A percentile compares a stretch with the other conserved stretches of the same genome.
phyloP scores from a whole-genome alignment of 2,797 vertebrate species.

The Xenopus petersii region DNA sequence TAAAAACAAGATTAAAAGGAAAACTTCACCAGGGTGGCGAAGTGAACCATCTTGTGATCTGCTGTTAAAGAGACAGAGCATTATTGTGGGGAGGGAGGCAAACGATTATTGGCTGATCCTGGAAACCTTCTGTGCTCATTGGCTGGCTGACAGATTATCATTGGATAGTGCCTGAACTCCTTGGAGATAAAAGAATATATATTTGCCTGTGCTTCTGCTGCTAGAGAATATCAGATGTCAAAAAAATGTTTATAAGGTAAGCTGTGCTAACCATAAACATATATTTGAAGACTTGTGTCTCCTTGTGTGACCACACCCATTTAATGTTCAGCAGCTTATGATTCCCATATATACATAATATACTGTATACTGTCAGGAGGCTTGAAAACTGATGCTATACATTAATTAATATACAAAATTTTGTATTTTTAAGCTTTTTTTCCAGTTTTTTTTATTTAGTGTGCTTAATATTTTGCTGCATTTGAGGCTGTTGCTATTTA shows the following conservation, averaged over 20 bases:
- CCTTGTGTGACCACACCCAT: too few relatives aligned
- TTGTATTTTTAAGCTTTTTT: too few relatives aligned
- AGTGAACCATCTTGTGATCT: constrained; percentile 22
- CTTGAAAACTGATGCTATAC: too few relatives aligned
- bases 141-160: neutral
- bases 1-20: constrained; percentile 2
- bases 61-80: constrained; percentile 25
- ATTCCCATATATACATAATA: too few relatives aligned
- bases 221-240: neutral
- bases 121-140: constrained; percentile 14
- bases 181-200: constrained; percentile 3
- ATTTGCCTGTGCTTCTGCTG: neutral
- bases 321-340: too few relatives aligned
- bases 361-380: too few relatives aligned
- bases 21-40: constrained; percentile 6
- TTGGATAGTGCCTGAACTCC: neutral
- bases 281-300: neutral
- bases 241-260: constrained; percentile 23
- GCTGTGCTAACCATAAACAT: neutral
- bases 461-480: too few relatives aligned
- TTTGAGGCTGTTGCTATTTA: too few relatives aligned
- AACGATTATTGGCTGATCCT: neutral
- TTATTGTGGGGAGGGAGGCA: constrained; percentile 14
- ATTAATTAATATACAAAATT: too few relatives aligned
- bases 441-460: too few relatives aligned